Base-by-base conservation (phyloP, 1,140 invertebrate species). In the Drosophila kohkoa region DNA sequence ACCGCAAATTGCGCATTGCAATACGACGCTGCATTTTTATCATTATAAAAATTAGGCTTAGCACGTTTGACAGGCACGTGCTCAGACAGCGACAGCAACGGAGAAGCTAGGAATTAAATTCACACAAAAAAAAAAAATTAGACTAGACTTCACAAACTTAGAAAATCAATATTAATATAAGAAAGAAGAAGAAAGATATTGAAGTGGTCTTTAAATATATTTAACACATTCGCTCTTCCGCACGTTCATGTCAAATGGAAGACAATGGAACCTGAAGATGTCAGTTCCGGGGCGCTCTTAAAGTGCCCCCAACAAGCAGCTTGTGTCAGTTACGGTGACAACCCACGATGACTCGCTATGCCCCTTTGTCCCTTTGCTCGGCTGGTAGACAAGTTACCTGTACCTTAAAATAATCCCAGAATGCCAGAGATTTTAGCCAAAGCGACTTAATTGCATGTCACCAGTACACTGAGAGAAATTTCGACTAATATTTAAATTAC, bases 21-120 rank as follows among this genome's bases (percentile, higher is more conserved):
- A 87, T 82, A 60, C 55, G 65, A 75, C 79, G 80, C 71, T 66
- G 43, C 77, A 75, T 88, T 88, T 89, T 88, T 88, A 88, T 90
- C 79, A 89, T 89, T 89, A 89, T 78, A 89, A 89, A 89, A 89
- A 89, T 89, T 85, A 74, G 78, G 81, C 81, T 89, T 81, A 90
- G 69, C 52, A 28, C 45, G 49, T 58, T 46, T 81, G 85, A 89
- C 35, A 43, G 74, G 32, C 85, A 88, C 85, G 85, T 89, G 85
- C 75, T 7, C 35, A 38, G 35, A 10, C 35, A 38, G 35, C 35
- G 8, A 8, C 32, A 32, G 32, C 32, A 8, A 8, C 28, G 13
- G 38, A 7, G 32, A 11, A 8, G 57, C 16, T 59, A 45, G 15
- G 62, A 74, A 75, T 70, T 16, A 57, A 63, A 25, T 46, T 60